Conservation (phyloP, 2,113 vertebrate species). For the Malurus cyaneus region DNA sequence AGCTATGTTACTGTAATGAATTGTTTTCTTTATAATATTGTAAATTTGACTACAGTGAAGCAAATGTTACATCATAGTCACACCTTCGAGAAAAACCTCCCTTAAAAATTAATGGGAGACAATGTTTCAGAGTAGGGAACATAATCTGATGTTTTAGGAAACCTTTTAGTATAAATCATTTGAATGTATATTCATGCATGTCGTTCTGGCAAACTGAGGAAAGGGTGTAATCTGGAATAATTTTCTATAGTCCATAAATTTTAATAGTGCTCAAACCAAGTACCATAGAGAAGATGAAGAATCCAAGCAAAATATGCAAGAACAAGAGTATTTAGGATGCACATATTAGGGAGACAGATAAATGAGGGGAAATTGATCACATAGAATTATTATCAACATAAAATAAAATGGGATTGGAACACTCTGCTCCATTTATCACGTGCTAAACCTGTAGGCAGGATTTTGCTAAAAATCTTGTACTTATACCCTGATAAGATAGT, state of each 20-base stretch:
- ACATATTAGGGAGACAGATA: background rate
- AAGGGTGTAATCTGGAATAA: background rate
- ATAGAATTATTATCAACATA: slow-evolving; percentile 25
- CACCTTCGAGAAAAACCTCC: background rate
- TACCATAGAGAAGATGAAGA: background rate
- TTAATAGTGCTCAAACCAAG: background rate
- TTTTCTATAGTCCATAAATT: slow-evolving; percentile 14
- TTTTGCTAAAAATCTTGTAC: background rate
- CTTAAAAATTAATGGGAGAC: background rate
- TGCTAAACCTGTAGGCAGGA: background rate
- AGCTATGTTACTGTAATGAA: background rate
- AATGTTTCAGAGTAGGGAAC: background rate
- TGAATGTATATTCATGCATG: background rate
- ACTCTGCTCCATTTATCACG: background rate
- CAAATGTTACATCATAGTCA: background rate
- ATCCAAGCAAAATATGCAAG: background rate
- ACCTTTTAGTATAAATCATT: background rate
- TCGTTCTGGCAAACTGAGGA: background rate
- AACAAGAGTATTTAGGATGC: background rate
- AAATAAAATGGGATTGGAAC: background rate
- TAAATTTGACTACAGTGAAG: background rate
- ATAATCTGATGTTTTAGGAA: background rate
- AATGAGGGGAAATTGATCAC: slow-evolving; percentile 5
- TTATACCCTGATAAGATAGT: background rate
- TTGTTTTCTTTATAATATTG: background rate